Base-by-base conservation (phyloP, 2,888 invertebrate genomes). In the Drosophila suboccidentalis region DNA sequence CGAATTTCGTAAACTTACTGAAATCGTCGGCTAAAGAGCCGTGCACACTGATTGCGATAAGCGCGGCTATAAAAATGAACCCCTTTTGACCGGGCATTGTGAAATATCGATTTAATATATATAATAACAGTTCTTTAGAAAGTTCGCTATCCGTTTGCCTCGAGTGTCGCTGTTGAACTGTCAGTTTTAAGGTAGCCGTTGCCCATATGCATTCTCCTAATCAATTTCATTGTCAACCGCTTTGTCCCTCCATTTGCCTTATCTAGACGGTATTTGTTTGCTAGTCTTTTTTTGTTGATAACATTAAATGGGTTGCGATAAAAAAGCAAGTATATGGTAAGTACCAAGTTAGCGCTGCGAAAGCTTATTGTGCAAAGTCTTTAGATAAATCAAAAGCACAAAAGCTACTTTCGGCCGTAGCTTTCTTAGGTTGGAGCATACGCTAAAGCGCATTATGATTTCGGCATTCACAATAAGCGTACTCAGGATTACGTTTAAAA, bases 121-220 rank as follows among this genome's bases (percentile, higher is more conserved):
- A 57, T 29, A 26, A 2, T 54, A 19, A 36, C 55, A 36, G 55
- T 6, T 44, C 19, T 10, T 26, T 36, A 17, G 8, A 15, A 36
- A 36, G 22, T 43, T 8, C 32, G 8, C 4, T 10, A 61, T 58
- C 61, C 62, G 55, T 41, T 64, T 57, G 32, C 44, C 54, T 51
- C 49, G 62, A 70, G 44, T 50, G 54, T 36, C 41, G 63, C 41
- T 44, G 41, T 17, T 51, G 57, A 75, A 82, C 82, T 82, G 78
- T 19, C 36, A 43, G 15, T 10, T 17, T 13, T 15, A 10, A 11
- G 39, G 39, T 60, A 15, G 58, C 58, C 67, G 8, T 53, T 68
- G 59, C 26, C 62, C 74, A 29, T 38, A 47, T 53, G 47, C 43
- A 22, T 11, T 41, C 53, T 34, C 10, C 64, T 36, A 62, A 64